Percentiles rank a stretch among this genome's conserved stretches.
Evolutionary conservation across 2,888 invertebrate species (phyloP).

Genomic region (Thymelicus lineola): DNA sequence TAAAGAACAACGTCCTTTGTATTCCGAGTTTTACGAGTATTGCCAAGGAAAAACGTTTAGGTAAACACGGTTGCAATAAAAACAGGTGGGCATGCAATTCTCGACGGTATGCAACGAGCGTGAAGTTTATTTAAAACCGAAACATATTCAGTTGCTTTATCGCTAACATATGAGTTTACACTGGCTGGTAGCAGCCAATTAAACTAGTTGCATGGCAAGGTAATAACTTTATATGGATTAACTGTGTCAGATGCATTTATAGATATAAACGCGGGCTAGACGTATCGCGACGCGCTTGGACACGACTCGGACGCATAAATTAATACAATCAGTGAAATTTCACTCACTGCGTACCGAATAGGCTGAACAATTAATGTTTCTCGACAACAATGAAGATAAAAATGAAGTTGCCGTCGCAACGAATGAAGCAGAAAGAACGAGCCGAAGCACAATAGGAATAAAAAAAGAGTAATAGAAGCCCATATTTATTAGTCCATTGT

Average conservation of each 20-base stretch:
- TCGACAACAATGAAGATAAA: constrained; percentile 62
- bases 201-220: constrained; percentile 72
- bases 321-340: constrained; percentile 51
- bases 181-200: constrained; percentile 74
- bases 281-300: constrained; percentile 30
- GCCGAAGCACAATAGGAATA: constrained; percentile 57
- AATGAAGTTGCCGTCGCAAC: constrained; percentile 54
- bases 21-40: constrained; percentile 65
- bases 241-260: constrained; percentile 75
- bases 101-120: constrained; percentile 63
- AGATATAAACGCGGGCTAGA: constrained; percentile 56
- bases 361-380: constrained; percentile 58
- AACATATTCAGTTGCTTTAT: constrained; percentile 74
- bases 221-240: constrained; percentile 80
- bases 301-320: constrained; percentile 60
- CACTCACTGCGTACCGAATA: constrained; percentile 25
- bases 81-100: constrained; percentile 63
- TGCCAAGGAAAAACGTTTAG: constrained; percentile 69
- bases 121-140: constrained; percentile 66
- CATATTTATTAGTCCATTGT: constrained; percentile 80
- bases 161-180: constrained; percentile 72
- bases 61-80: constrained; percentile 68
- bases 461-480: constrained; percentile 65
- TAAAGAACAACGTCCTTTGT: constrained; percentile 66
- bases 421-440: constrained; percentile 61